Conservation (phyloP, 1,140 invertebrate genomes). For the Papilio polytes region DNA sequence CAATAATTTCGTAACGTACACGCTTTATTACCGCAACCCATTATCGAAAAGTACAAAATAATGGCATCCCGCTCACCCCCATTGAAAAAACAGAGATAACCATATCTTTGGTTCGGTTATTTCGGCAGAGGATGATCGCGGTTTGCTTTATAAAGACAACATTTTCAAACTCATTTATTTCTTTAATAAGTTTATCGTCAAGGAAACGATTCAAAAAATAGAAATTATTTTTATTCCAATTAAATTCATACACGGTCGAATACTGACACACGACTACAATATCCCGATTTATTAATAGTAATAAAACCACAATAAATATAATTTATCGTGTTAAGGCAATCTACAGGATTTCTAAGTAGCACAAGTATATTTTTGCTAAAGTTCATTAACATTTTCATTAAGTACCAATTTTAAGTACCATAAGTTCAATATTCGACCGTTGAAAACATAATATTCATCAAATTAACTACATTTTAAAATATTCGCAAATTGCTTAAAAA, state of each 20-base stretch:
- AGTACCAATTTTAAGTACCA: background rate
- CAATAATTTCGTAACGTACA: background rate
- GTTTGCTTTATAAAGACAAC: background rate
- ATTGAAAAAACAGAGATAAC: background rate
- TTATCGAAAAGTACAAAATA: too few relatives aligned
- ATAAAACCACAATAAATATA: background rate
- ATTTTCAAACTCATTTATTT: background rate
- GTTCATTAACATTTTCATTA: background rate
- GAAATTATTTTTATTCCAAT: background rate
- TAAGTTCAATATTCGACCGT: background rate
- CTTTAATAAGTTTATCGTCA: background rate
- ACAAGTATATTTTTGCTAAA: background rate
- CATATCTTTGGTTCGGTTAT: too few relatives aligned
- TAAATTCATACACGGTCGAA: background rate
- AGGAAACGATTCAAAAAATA: background rate
- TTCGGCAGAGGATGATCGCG: background rate
- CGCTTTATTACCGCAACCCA: background rate
- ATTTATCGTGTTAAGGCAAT: background rate
- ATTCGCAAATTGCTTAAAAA: slow-evolving; percentile 2
- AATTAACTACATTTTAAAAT: background rate
- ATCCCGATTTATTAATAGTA: background rate
- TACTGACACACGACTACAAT: background rate
- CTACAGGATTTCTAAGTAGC: background rate
- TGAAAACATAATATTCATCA: background rate
- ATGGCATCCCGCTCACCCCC: background rate